Percentiles rank a stretch among this genome's conserved stretches.
Evolutionary conservation across 2,888 invertebrate species (phyloP).

Genomic region (Lithosia quadra): DNA sequence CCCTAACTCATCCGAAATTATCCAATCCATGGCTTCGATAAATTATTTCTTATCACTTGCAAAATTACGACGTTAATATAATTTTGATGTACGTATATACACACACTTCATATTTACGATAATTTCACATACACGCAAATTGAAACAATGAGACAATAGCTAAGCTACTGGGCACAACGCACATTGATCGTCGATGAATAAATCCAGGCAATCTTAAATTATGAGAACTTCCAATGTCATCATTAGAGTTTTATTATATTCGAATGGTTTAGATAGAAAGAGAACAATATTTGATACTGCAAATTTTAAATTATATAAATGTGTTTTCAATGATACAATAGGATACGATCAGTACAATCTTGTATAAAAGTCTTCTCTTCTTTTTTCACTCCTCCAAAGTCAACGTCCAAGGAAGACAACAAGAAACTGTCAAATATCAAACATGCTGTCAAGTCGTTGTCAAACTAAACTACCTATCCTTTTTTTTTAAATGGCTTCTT

Average conservation of each 20-base stretch:
- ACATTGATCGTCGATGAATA: constrained; percentile 43
- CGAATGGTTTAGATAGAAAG: not conserved
- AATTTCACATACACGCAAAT: constrained; percentile 21
- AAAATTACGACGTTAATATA: constrained; percentile 30
- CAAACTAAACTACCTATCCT: no score
- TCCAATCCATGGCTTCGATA: constrained; percentile 89
- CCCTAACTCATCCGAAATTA: constrained; percentile 91
- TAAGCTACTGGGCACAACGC: constrained; percentile 26
- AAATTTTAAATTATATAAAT: not conserved
- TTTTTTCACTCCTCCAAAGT: no score
- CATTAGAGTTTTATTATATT: not conserved
- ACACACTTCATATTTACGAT: constrained; percentile 43
- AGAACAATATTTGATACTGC: not conserved
- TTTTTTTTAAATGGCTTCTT: no score
- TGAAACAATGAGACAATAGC: constrained; percentile 12
- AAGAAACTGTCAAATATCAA: not conserved
- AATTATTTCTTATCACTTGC: constrained; percentile 15
- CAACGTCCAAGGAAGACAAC: not conserved
- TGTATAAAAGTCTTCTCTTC: no score
- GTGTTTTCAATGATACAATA: not conserved
- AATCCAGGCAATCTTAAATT: constrained; percentile 9
- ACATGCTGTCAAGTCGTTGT: not conserved
- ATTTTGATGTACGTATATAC: constrained; percentile 8
- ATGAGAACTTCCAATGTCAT: not conserved
- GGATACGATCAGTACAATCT: no score